Evolutionary conservation across 2,888 invertebrate genomes (phyloP), one percentile per base, ranked within the genome.

Genomic region (Drosophila testacea): DNA sequence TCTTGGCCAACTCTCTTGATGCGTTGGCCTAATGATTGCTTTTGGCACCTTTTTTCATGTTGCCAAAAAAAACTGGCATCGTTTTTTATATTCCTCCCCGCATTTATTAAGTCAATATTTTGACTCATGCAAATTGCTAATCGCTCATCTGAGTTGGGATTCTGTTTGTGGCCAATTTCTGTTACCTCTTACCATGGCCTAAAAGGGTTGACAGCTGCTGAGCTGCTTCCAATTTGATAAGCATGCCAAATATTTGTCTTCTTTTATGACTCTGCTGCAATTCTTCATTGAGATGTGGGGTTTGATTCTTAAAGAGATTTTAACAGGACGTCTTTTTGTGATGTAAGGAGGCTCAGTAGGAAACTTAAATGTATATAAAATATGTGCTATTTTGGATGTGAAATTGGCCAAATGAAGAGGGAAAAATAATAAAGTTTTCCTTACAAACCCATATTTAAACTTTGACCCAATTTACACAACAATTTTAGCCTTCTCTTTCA

Each of bases 61-160:
- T 61, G 54, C 56, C 55, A 39, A 55, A 42, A 30, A 16, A 16
- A 16, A 9, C 9, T 7, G 30, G 7, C 30, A n/a, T 30, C 30
- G 13, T 30, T 28, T 27, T 28, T 28, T 22, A 22, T 22, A 22
- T 34, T 52, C 6, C n/a, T 6, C 36, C 47, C 36, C 74, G 62
- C 82, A 54, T 71, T 81, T 83, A 69, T 83, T 73, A 73, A 70
- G 85, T 39, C 84, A 84, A 84, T 88, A 82, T 89, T 84, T 89
- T 88, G 83, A 89, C 89, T 83, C 77, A 76, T 70, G 62, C 77
- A 70, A 80, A 80, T 70, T 66, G 57, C 27, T 48, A 60, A 66
- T 13, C 42, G 27, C 13, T 27, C 32, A 44, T 3, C 30, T 11
- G 57, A 42, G 32, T 32, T 32, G 16, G 30, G 30, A 7, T 48